phyloP scores from a whole-genome alignment of 2,888 invertebrate genomes.

The Lasioglossum marginatum region DNA sequence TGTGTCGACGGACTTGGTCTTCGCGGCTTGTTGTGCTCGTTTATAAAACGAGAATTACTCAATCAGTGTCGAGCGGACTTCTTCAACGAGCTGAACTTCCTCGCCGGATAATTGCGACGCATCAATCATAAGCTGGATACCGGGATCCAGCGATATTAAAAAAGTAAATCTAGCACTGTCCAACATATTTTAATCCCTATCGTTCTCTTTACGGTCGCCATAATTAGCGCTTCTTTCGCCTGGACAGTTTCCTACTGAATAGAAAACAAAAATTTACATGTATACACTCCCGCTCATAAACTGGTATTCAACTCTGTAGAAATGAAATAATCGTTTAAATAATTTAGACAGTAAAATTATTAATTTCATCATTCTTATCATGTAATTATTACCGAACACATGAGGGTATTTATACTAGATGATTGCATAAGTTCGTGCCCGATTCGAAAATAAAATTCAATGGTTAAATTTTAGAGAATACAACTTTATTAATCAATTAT shows the following conservation, averaged over 20 bases:
- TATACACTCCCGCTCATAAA: too few species aligned
- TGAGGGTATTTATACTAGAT: too few species aligned
- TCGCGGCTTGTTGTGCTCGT: slow-evolving; percentile 15
- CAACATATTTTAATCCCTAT: background rate
- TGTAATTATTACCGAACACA: too few species aligned
- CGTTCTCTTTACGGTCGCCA: background rate
- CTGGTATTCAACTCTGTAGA: too few species aligned
- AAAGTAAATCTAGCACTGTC: background rate
- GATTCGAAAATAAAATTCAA: too few species aligned
- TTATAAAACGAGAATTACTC: slow-evolving; percentile 29
- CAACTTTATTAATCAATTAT: too few species aligned
- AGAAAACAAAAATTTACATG: background rate
- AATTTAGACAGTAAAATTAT: too few species aligned
- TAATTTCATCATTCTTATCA: too few species aligned
- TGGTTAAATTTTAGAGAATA: too few species aligned
- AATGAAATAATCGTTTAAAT: too few species aligned
- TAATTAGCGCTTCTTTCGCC: background rate
- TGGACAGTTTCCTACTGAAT: background rate
- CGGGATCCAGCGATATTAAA: background rate
- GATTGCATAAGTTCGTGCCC: too few species aligned
- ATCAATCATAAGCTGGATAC: background rate
- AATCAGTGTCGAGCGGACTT: slow-evolving; percentile 17
- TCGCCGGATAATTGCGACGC: background rate
- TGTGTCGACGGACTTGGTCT: slow-evolving; percentile 16
- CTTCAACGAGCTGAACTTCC: background rate